Conservation (phyloP, 2,797 vertebrate genomes). For the Pantherophis alleghaniensis region DNA sequence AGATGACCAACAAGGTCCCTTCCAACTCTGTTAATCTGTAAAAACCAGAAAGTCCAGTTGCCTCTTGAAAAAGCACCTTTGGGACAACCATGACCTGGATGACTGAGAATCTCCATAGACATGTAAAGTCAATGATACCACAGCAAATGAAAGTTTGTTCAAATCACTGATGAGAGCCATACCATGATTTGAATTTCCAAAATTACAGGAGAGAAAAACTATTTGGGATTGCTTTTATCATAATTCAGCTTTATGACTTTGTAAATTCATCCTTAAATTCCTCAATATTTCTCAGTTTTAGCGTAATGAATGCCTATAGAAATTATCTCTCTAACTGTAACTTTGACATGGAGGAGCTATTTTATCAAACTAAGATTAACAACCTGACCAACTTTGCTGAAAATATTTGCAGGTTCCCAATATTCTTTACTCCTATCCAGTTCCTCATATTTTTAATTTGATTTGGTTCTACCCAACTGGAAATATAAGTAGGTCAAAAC, state of each 20-base stretch:
- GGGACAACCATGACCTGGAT: no score
- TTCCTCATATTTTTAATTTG: not conserved
- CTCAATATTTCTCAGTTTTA: not conserved
- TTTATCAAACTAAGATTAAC: not conserved
- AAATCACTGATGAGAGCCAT: not conserved
- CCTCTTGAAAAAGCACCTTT: no score
- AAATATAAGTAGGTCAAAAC: not conserved
- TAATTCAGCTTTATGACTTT: not conserved
- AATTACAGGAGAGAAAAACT: not conserved
- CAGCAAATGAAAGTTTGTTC: not conserved
- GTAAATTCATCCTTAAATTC: not conserved
- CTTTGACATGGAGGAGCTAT: not conserved
- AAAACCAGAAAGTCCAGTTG: no score
- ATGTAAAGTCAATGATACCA: not conserved
- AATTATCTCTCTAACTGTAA: not conserved
- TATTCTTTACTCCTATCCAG: not conserved
- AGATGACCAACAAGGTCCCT: no score
- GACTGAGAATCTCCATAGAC: no score
- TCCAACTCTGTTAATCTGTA: no score
- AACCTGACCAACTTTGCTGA: not conserved
- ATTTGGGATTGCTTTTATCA: not conserved
- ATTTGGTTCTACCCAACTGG: not conserved
- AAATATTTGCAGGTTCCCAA: not conserved
- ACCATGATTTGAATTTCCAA: not conserved
- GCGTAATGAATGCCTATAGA: no score